Conservation (phyloP, 2,797 vertebrate genomes). For the Sebastolobus alascanus region DNA sequence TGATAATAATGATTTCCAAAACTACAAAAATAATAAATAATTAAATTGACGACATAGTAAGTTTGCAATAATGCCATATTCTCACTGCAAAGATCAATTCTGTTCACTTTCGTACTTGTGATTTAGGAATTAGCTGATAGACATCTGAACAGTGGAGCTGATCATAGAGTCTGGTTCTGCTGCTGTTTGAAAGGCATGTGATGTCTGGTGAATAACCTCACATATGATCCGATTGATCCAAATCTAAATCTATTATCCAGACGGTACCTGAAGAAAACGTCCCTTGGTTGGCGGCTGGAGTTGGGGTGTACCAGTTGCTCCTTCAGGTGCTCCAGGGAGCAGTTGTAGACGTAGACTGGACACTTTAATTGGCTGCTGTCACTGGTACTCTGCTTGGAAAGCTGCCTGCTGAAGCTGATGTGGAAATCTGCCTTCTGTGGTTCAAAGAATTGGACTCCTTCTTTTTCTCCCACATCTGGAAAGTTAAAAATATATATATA, state of each 20-base stretch:
- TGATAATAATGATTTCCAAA: background rate
- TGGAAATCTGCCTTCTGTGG: constrained; percentile 83
- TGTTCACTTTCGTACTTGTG: background rate
- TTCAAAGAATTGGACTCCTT: constrained; percentile 85
- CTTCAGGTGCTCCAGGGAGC: constrained; percentile 91
- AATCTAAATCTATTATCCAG: background rate
- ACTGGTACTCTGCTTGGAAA: constrained; percentile 85
- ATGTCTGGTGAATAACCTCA: background rate
- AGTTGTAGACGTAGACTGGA: constrained; percentile 96
- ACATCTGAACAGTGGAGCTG: background rate
- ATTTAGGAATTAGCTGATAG: background rate
- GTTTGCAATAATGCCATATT: background rate
- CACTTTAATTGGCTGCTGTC: constrained; percentile 87
- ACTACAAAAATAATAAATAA: background rate
- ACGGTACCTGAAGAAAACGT: constrained; percentile 92
- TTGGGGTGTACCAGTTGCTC: constrained; percentile 91
- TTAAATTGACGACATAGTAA: too few species aligned
- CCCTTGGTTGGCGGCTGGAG: constrained; percentile 84
- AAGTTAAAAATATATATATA: background rate
- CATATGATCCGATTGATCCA: background rate
- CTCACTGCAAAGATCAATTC: background rate
- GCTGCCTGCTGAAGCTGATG: constrained; percentile 86
- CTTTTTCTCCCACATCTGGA: constrained; percentile 80
- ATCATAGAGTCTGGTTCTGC: background rate
- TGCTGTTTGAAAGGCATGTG: background rate